These are phyloP conservation scores for Porites evermanni DNA, from an alignment of 92 coral and sea anemone species.

Conservation along the genomic window DNA sequence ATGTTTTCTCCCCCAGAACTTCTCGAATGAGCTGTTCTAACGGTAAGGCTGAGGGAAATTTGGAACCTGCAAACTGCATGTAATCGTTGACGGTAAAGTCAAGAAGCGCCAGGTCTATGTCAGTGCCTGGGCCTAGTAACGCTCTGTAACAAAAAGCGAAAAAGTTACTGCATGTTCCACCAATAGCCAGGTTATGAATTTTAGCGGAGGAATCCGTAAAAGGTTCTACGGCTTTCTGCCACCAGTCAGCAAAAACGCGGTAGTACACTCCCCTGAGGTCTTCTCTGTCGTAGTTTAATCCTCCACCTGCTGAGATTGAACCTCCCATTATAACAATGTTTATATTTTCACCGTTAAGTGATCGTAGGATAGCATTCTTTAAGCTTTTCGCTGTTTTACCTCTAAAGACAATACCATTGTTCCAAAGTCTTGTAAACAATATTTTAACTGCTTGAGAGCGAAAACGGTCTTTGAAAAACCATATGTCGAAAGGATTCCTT, in stretches of 20 bases:
- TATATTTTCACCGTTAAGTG: conserved; percentile 47
- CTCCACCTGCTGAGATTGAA: conserved; percentile 70
- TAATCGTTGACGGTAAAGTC: conserved; percentile 69
- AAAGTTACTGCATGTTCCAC: conserved; percentile 67
- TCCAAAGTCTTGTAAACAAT: neutral
- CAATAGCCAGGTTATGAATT: conserved; percentile 56
- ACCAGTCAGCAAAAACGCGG: conserved; percentile 58
- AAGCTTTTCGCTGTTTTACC: conserved; percentile 21
- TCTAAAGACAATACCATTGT: neutral
- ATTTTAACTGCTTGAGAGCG: conserved; percentile 4
- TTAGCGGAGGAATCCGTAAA: conserved; percentile 55
- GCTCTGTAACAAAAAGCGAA: conserved; percentile 52
- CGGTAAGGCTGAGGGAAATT: conserved; percentile 35
- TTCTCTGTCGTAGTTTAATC: conserved; percentile 39
- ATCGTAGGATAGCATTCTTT: conserved; percentile 23
- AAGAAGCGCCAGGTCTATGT: conserved; percentile 48
- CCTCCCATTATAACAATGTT: conserved; percentile 63
- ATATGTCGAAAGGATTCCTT: conserved; percentile 5
- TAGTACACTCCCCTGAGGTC: conserved; percentile 51
- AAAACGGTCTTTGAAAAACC: conserved; percentile 35
- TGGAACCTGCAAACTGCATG: conserved; percentile 17
- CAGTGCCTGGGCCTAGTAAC: conserved; percentile 16
- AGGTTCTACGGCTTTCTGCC: conserved; percentile 57
- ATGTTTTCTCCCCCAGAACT: conserved; percentile 27
- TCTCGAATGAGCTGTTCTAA: conserved; percentile 64